These are phyloP conservation scores for Ypsolopha sequella DNA, from an alignment of 2,888 invertebrate species.

Conservation along the genomic window DNA sequence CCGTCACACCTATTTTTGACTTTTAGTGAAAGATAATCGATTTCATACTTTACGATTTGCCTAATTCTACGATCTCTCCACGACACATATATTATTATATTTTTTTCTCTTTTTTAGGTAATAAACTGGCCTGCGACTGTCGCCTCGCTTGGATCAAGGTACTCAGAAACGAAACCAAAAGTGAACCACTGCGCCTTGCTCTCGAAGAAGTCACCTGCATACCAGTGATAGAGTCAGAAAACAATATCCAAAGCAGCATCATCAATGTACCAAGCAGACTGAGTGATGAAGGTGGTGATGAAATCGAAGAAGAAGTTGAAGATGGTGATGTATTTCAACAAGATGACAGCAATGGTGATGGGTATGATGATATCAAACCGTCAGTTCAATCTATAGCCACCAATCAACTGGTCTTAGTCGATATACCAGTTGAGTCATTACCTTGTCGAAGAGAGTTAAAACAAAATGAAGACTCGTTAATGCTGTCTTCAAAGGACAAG, in stretches of 20 bases:
- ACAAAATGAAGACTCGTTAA: slow-evolving; percentile 51
- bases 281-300: background rate
- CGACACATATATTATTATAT: too few relatives aligned
- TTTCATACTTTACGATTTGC: too few relatives aligned
- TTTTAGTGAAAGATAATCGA: too few relatives aligned
- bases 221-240: slow-evolving; percentile 17
- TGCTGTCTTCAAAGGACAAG: slow-evolving; percentile 57
- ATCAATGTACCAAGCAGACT: background rate
- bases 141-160: slow-evolving; percentile 83
- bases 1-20: too few relatives aligned
- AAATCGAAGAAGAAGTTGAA: slow-evolving; percentile 22
- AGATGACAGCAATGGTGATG: slow-evolving; percentile 30
- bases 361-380: slow-evolving; percentile 27
- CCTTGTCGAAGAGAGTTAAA: slow-evolving; percentile 38
- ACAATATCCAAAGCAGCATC: slow-evolving; percentile 11
- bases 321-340: slow-evolving; percentile 28
- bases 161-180: slow-evolving; percentile 80
- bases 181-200: slow-evolving; percentile 74
- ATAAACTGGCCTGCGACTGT: slow-evolving; percentile 84
- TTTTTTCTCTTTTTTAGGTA: slow-evolving; percentile 71
- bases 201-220: slow-evolving; percentile 79
- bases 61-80: too few relatives aligned
- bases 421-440: slow-evolving; percentile 37
- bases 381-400: slow-evolving; percentile 27
- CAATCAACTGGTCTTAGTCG: slow-evolving; percentile 37